phyloP scores from a whole-genome alignment of 1,140 invertebrate species.

The Dreissena rostriformis region DNA sequence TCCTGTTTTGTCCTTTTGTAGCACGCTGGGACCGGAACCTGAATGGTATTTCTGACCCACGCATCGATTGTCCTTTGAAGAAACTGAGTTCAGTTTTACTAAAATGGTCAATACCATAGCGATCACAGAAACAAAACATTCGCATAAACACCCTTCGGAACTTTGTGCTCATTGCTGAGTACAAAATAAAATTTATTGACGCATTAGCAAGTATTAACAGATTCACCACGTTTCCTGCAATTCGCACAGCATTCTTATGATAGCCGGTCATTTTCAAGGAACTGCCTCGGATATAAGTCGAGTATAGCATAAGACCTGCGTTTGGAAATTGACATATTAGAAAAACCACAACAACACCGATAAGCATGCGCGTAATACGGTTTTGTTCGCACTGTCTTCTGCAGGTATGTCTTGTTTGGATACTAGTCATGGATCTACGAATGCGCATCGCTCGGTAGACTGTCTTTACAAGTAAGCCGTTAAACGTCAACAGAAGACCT shows the following conservation, averaged over 20 bases:
- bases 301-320: slow-evolving; percentile 79
- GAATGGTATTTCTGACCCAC: slow-evolving; percentile 11
- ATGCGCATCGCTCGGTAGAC: slow-evolving; percentile 84
- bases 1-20: not conserved
- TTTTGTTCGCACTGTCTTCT: slow-evolving; percentile 64
- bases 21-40: slow-evolving; percentile 21
- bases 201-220: slow-evolving; percentile 88
- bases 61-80: slow-evolving; percentile 22
- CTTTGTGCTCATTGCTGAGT: slow-evolving; percentile 89
- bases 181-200: slow-evolving; percentile 88
- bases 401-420: slow-evolving; percentile 6
- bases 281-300: slow-evolving; percentile 33
- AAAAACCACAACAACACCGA: slow-evolving; percentile 88
- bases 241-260: slow-evolving; percentile 75
- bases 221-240: slow-evolving; percentile 88
- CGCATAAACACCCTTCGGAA: slow-evolving; percentile 88
- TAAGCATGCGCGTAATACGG: slow-evolving; percentile 88
- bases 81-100: slow-evolving; percentile 34
- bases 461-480: slow-evolving; percentile 87
- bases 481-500: slow-evolving; percentile 86
- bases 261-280: not conserved
- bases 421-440: slow-evolving; percentile 82
- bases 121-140: slow-evolving; percentile 82
- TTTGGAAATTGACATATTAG: slow-evolving; percentile 88
- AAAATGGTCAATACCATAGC: not conserved